Conservation (phyloP, 2,888 invertebrate genomes). For the Lepidochrysops patricia region DNA sequence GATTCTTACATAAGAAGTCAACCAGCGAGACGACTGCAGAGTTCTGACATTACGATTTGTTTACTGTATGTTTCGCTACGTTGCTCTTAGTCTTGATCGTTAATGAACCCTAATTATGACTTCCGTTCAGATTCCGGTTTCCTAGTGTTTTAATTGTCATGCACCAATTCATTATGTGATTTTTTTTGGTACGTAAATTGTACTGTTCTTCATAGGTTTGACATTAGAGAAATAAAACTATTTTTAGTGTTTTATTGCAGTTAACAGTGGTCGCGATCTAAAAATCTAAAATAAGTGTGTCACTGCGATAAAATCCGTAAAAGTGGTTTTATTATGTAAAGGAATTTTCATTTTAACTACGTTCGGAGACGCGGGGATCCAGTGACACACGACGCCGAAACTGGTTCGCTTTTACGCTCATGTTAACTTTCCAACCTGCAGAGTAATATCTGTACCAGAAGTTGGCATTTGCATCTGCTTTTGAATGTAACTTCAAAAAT, state of each 20-base stretch:
- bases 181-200: no score
- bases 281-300: background rate
- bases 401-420: background rate
- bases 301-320: background rate
- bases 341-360: background rate
- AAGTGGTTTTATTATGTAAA: background rate
- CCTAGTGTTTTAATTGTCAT: no score
- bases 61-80: no score
- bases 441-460: background rate
- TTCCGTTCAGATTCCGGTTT: no score
- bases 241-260: background rate
- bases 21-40: no score
- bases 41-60: no score
- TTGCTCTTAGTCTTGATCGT: no score
- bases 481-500: background rate
- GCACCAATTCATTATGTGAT: no score
- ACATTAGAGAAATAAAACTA: background rate
- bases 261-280: background rate
- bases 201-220: no score
- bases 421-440: background rate
- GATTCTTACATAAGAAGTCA: no score
- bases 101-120: no score
- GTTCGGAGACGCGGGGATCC: background rate
- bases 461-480: background rate
- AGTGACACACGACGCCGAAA: background rate